These are phyloP conservation scores for Diplodus sargus DNA, from an alignment of 2,797 vertebrate species.

Conservation along the genomic window DNA sequence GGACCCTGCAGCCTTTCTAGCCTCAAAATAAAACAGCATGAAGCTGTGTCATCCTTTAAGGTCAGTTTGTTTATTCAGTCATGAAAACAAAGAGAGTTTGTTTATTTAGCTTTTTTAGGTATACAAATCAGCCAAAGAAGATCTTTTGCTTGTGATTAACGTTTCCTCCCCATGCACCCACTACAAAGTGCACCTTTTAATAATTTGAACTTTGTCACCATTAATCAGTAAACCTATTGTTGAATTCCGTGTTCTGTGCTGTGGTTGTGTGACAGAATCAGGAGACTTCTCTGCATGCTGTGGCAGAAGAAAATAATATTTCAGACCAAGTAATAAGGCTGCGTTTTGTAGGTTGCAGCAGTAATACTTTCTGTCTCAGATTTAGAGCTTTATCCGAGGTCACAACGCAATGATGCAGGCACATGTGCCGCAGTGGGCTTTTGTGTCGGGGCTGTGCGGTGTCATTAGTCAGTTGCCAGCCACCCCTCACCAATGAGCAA, in stretches of 20 bases:
- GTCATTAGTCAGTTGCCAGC: conserved; percentile 33
- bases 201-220: background rate
- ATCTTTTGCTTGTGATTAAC: too few relatives aligned
- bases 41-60: too few relatives aligned
- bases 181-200: too few relatives aligned
- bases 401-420: conserved; percentile 25
- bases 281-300: conserved; percentile 4
- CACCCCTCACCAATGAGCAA: background rate
- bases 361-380: conserved; percentile 36
- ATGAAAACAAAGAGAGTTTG: too few relatives aligned
- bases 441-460: background rate
- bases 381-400: conserved; percentile 30
- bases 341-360: conserved; percentile 17
- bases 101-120: too few relatives aligned
- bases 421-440: conserved; percentile 14
- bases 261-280: conserved; percentile 11
- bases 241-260: conserved; percentile 1
- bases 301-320: conserved; percentile 28
- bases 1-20: too few relatives aligned
- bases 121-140: too few relatives aligned
- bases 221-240: background rate
- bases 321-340: conserved; percentile 39
- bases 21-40: too few relatives aligned
- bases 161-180: too few relatives aligned
- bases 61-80: too few relatives aligned